These are phyloP conservation scores for Saccostrea cuccullata DNA, from an alignment of 1,140 invertebrate genomes.

Conservation along the genomic window DNA sequence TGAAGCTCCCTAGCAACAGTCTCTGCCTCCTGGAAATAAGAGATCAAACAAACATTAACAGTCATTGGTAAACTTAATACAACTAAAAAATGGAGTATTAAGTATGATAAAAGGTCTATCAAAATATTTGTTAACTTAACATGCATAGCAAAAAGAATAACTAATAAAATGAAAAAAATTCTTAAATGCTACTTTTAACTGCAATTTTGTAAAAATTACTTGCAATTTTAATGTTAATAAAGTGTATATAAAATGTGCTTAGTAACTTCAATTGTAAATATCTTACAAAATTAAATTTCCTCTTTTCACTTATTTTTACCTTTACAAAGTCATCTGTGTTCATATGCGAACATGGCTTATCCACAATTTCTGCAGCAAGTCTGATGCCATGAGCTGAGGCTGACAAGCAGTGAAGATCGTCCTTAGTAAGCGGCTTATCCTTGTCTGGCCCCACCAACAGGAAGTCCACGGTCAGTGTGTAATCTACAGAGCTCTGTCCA, in stretches of 20 bases:
- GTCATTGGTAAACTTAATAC: no score
- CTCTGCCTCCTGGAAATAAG: conserved; percentile 83
- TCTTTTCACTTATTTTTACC: conserved; percentile 76
- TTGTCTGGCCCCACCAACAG: conserved; percentile 79
- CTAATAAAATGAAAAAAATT: no score
- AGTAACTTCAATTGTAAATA: no score
- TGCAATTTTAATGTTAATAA: no score
- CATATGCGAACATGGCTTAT: conserved; percentile 91
- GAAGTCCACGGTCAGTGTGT: conserved; percentile 83
- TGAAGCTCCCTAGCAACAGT: conserved; percentile 83
- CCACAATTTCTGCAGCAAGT: conserved; percentile 89
- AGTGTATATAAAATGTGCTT: no score
- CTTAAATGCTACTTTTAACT: no score
- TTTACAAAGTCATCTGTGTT: conserved; percentile 88
- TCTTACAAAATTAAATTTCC: no score
- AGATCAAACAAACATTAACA: not conserved
- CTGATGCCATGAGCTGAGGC: conserved; percentile 84
- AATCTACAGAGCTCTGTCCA: conserved; percentile 56
- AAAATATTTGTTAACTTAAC: no score
- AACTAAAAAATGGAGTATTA: no score
- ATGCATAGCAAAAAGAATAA: no score
- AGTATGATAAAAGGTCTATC: no score
- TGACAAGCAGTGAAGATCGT: conserved; percentile 84
- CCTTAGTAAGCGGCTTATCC: conserved; percentile 77
- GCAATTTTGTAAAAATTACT: no score